phyloP scores from a whole-genome alignment of 1,140 invertebrate species.

The Bursaphelenchus mucronatus region DNA sequence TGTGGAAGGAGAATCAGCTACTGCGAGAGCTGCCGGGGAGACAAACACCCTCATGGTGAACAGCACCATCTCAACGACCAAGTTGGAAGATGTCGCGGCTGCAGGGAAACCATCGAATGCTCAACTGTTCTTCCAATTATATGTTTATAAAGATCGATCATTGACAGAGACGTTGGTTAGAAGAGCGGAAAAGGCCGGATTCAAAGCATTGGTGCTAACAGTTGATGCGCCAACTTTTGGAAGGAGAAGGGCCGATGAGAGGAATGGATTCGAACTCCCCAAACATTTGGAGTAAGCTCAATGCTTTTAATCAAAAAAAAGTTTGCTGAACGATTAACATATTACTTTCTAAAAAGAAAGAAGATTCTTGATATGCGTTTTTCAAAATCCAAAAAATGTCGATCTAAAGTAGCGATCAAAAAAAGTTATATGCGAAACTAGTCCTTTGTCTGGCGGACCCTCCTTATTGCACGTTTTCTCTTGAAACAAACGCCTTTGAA shows the following conservation, averaged over 20 bases:
- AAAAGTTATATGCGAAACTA: no score
- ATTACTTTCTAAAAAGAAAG: no score
- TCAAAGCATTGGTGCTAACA: slow-evolving; percentile 80
- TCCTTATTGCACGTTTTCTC: no score
- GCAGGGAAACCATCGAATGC: not conserved
- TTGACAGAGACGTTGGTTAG: slow-evolving; percentile 72
- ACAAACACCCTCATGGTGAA: slow-evolving; percentile 74
- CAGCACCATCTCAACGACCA: slow-evolving; percentile 77
- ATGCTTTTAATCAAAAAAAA: slow-evolving; percentile 64
- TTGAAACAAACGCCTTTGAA: no score
- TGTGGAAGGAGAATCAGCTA: slow-evolving; percentile 80
- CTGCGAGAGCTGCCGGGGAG: slow-evolving; percentile 72
- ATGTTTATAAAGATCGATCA: slow-evolving; percentile 77
- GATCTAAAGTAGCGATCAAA: no score
- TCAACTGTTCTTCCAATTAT: slow-evolving; percentile 77
- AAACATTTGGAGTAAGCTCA: slow-evolving; percentile 70
- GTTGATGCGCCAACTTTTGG: slow-evolving; percentile 84
- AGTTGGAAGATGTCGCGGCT: not conserved
- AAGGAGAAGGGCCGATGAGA: slow-evolving; percentile 72
- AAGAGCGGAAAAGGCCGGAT: slow-evolving; percentile 78
- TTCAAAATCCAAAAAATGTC: no score
- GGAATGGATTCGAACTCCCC: slow-evolving; percentile 79
- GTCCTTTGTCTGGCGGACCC: no score
- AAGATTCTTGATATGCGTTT: no score
- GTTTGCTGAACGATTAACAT: no score